Percentiles rank a stretch among this genome's conserved stretches.
These are phyloP conservation scores for Coptotermes formosanus DNA, from an alignment of 1,140 invertebrate genomes.

Conservation along the genomic window DNA sequence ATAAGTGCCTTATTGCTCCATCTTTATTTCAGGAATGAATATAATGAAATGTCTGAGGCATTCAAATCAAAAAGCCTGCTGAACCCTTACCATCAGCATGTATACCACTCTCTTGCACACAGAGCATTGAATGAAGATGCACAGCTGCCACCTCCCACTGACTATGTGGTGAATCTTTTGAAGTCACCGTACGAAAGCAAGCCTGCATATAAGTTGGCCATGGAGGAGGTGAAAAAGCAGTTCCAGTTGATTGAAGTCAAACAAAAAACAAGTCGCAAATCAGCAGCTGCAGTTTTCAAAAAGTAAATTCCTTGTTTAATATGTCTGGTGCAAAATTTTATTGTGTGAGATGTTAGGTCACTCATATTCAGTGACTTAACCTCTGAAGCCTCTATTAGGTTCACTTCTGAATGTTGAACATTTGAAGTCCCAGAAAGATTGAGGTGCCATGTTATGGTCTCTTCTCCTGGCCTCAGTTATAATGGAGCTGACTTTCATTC, in stretches of 20 bases:
- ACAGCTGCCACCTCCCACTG: background rate
- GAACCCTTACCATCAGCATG: slow-evolving; percentile 21
- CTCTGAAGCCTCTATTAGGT: too few relatives aligned
- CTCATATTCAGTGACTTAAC: too few relatives aligned
- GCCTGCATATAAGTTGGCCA: background rate
- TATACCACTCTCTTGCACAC: slow-evolving; percentile 18
- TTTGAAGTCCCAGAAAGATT: too few relatives aligned
- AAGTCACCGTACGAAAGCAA: background rate
- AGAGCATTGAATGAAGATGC: slow-evolving; percentile 14
- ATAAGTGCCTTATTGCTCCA: too few relatives aligned
- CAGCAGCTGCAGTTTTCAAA: background rate
- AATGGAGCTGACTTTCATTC: too few relatives aligned
- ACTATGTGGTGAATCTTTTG: background rate
- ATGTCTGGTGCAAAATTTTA: background rate
- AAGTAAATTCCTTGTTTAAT: background rate
- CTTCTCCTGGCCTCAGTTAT: too few relatives aligned
- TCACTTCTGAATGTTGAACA: too few relatives aligned
- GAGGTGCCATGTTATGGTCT: too few relatives aligned
- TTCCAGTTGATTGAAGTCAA: background rate
- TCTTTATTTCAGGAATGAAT: background rate
- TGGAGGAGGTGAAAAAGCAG: background rate
- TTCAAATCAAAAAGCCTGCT: slow-evolving; percentile 17
- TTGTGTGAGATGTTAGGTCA: too few relatives aligned
- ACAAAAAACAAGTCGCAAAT: background rate
- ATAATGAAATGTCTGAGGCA: slow-evolving; percentile 20